A percentile compares a stretch with the other conserved stretches of the same genome.
These are phyloP conservation scores for Lasioglossum figueresi DNA, from an alignment of 2,888 invertebrate species.

Conservation along the genomic window DNA sequence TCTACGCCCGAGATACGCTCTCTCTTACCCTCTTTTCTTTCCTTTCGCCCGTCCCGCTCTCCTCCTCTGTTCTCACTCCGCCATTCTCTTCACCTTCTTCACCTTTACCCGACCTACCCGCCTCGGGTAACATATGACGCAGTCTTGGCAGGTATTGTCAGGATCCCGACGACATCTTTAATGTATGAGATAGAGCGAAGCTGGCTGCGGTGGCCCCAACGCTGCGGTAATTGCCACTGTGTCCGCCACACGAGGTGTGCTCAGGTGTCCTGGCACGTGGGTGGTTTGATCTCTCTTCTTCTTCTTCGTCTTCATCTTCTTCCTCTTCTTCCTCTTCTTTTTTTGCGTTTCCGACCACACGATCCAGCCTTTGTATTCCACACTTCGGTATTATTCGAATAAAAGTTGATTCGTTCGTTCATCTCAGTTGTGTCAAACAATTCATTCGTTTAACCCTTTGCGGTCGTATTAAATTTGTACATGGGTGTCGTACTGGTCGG, in stretches of 20 bases:
- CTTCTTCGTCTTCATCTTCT: background rate
- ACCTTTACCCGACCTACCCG: background rate
- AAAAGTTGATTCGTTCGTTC: too few species aligned
- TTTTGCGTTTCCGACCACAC: background rate
- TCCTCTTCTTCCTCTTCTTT: background rate
- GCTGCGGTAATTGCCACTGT: slow-evolving; percentile 67
- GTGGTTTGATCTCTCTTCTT: background rate
- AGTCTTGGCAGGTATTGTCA: slow-evolving; percentile 80
- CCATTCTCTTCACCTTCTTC: background rate
- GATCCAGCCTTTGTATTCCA: background rate
- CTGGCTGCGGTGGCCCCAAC: slow-evolving; percentile 49
- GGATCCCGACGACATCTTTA: slow-evolving; percentile 76
- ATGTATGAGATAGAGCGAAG: slow-evolving; percentile 75
- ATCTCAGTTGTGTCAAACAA: too few species aligned
- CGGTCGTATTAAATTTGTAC: too few species aligned
- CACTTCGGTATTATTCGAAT: too few species aligned
- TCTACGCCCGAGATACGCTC: slow-evolving; percentile 30
- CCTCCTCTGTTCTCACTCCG: background rate
- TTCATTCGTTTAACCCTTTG: too few species aligned
- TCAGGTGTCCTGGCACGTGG: slow-evolving; percentile 19
- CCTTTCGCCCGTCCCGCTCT: background rate
- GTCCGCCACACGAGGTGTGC: slow-evolving; percentile 36
- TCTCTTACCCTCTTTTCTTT: slow-evolving; percentile 37
- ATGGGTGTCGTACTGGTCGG: too few species aligned
- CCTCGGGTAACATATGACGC: slow-evolving; percentile 78